phyloP scores from a whole-genome alignment of 2,797 vertebrate genomes.

The Aselliscus stoliczkanus region DNA sequence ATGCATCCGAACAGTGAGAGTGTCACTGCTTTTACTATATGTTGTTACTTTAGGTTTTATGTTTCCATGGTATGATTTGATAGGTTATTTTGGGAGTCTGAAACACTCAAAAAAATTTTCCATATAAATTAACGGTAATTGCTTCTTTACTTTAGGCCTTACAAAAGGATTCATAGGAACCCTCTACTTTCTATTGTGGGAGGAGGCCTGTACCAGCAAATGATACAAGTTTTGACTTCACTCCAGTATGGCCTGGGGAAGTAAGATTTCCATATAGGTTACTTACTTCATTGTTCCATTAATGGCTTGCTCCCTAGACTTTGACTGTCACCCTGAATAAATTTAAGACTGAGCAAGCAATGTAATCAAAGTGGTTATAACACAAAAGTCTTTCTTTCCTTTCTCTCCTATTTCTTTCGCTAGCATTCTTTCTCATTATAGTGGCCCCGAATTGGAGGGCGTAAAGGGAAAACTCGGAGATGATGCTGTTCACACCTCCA shows the following conservation, averaged over 20 bases:
- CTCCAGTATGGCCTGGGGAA: neutral
- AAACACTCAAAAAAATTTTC: neutral
- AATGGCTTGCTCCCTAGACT: neutral
- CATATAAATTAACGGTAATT: too few species aligned
- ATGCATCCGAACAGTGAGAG: rapidly evolving
- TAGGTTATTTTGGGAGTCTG: neutral
- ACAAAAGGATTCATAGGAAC: neutral
- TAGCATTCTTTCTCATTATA: neutral
- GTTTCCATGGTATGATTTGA: neutral
- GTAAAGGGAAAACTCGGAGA: neutral
- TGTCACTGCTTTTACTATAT: neutral
- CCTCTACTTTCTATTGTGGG: neutral
- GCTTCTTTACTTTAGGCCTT: neutral
- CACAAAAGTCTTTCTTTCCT: neutral
- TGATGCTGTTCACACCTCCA: conserved; percentile 20
- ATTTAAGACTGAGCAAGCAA: neutral
- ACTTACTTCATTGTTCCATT: neutral
- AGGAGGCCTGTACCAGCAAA: neutral
- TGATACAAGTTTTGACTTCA: neutral
- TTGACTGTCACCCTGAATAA: neutral
- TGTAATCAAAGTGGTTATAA: neutral
- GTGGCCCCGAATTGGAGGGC: neutral
- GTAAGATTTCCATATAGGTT: neutral
- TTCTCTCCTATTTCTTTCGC: neutral
- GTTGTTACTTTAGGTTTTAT: neutral